Conservation (phyloP, 1,140 invertebrate genomes). For the Caenorhabditis inopinata region DNA sequence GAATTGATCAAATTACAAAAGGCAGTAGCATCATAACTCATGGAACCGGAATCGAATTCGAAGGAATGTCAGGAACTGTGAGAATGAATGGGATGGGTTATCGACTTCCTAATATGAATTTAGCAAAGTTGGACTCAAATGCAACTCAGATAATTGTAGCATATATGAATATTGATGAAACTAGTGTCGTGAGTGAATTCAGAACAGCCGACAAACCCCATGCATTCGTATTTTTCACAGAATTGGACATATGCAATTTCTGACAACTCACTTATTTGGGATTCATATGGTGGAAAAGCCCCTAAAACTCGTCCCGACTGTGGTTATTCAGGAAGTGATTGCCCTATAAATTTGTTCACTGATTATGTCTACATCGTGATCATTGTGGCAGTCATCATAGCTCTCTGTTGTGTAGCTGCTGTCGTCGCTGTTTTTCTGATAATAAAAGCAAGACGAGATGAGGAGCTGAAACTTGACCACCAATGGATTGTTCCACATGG, state of each 20-base stretch:
- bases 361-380: constrained; percentile 37
- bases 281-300: constrained; percentile 8
- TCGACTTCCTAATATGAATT: constrained; percentile 32
- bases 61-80: constrained; percentile 41
- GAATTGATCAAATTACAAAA: constrained; percentile 1
- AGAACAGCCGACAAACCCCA: too few species aligned
- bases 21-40: background rate
- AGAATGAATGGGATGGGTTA: constrained; percentile 14
- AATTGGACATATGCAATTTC: background rate
- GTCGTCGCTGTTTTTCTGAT: background rate
- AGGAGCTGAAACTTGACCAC: background rate
- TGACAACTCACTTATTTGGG: background rate
- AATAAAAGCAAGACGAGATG: constrained; percentile 13
- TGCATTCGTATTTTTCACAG: background rate
- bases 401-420: constrained; percentile 5
- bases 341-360: constrained; percentile 31
- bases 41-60: background rate
- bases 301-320: constrained; percentile 30
- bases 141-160: constrained; percentile 4
- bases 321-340: constrained; percentile 34
- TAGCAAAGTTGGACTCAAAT: constrained; percentile 20
- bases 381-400: background rate
- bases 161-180: constrained; percentile 1
- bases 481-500: constrained; percentile 12
- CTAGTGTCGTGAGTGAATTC: background rate